Conservation (phyloP, 1,140 invertebrate species). For the Parasteatoda tepidariorum region DNA sequence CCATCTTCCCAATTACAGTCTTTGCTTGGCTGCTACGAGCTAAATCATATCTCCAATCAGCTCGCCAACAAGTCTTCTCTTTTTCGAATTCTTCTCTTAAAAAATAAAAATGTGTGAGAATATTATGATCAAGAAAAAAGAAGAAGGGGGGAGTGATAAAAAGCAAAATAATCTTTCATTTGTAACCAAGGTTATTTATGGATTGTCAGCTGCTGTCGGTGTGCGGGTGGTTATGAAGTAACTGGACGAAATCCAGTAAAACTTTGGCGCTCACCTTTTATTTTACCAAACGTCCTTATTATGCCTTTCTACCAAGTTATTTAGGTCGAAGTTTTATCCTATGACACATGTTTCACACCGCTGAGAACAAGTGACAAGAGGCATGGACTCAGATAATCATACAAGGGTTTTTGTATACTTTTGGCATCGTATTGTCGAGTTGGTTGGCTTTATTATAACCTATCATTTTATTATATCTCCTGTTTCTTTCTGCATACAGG, state of each 20-base stretch:
- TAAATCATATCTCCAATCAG: not conserved
- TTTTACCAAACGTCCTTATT: conserved; percentile 7
- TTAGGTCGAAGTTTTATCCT: not conserved
- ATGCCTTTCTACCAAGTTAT: conserved; percentile 30
- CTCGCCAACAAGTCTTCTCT: not conserved
- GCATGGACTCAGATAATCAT: no score
- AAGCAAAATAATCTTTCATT: not conserved
- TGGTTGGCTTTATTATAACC: no score
- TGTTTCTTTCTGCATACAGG: no score
- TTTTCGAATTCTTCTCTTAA: not conserved
- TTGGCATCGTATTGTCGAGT: no score
- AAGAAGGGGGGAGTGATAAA: not conserved
- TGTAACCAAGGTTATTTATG: not conserved
- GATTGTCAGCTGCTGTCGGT: conserved; percentile 7
- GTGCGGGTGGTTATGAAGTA: not conserved
- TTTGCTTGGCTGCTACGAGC: not conserved
- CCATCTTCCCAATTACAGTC: not conserved
- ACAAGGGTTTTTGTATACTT: no score
- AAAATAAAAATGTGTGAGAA: not conserved
- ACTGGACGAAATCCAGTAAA: conserved; percentile 1
- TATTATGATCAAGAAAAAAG: not conserved
- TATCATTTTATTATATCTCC: no score
- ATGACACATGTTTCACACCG: not conserved
- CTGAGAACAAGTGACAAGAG: not conserved
- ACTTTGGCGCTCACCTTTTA: not conserved